A percentile compares a stretch with the other conserved stretches of the same genome.
phyloP scores from a whole-genome alignment of 2,888 invertebrate genomes.

The Andrena praecox region DNA sequence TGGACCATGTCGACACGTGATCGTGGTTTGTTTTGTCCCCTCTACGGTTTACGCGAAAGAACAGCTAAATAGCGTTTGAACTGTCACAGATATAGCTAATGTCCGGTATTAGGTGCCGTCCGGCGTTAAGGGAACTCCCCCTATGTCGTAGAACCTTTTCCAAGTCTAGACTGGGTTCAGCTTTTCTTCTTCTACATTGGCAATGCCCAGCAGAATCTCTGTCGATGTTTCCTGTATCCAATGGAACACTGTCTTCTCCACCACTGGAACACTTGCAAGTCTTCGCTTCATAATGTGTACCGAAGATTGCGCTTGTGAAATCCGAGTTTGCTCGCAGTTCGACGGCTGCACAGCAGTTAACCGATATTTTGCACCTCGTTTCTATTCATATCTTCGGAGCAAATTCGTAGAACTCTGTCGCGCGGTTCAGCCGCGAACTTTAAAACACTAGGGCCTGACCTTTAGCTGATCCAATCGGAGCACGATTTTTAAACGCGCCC shows the following conservation, averaged over 20 bases:
- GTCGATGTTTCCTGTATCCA: too few relatives aligned
- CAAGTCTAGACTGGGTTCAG: too few relatives aligned
- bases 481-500: conserved; percentile 17
- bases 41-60: too few relatives aligned
- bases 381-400: conserved; percentile 1
- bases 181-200: too few relatives aligned
- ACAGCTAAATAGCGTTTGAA: too few relatives aligned
- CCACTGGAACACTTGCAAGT: neutral
- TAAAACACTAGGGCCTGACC: neutral
- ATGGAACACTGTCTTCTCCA: neutral
- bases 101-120: too few relatives aligned
- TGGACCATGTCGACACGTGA: too few relatives aligned
- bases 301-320: conserved; percentile 14
- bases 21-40: too few relatives aligned
- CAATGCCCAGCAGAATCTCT: too few relatives aligned
- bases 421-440: neutral
- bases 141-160: too few relatives aligned
- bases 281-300: conserved; percentile 19
- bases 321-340: conserved; percentile 16
- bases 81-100: too few relatives aligned
- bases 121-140: too few relatives aligned
- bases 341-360: neutral
- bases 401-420: neutral
- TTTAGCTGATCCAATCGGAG: neutral
- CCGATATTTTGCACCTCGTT: neutral